Percentiles rank a stretch among this genome's conserved stretches.
Conservation (phyloP, 2,888 invertebrate genomes). For the Drosophila mulleri region DNA sequence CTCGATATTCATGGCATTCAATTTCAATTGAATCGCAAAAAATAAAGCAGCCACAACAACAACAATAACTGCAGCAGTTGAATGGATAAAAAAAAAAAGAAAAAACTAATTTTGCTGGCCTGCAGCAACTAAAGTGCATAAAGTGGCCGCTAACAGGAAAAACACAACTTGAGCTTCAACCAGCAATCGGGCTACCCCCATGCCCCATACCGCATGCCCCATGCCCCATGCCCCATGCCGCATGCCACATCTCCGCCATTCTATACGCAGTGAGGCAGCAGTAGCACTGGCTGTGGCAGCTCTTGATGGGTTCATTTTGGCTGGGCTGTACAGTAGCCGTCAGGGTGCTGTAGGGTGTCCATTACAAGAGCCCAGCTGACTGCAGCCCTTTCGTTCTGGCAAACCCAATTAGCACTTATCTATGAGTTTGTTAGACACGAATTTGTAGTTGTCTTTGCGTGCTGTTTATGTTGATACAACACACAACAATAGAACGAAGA, state of each 20-base stretch:
- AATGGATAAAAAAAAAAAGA: conserved; percentile 14
- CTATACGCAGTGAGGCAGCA: conserved; percentile 14
- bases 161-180: conserved; percentile 49
- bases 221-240: background rate
- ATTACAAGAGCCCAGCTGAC: conserved; percentile 67
- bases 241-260: conserved; percentile 7
- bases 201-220: conserved; percentile 2
- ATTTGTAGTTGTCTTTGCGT: conserved; percentile 35
- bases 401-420: conserved; percentile 76
- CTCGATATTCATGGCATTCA: conserved; percentile 68
- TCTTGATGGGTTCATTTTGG: conserved; percentile 66
- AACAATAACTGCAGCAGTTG: conserved; percentile 14
- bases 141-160: conserved; percentile 54
- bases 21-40: conserved; percentile 69
- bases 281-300: conserved; percentile 41
- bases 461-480: conserved; percentile 61
- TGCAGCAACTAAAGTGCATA: conserved; percentile 73
- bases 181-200: conserved; percentile 30
- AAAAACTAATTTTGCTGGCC: conserved; percentile 67
- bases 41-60: conserved; percentile 37
- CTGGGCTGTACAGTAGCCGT: conserved; percentile 27
- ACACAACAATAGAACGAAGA: conserved; percentile 23
- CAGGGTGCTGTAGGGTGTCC: conserved; percentile 45
- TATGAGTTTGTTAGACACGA: conserved; percentile 63
- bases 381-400: conserved; percentile 62